Percentiles rank a stretch among this genome's conserved stretches.
Evolutionary conservation across 35 echinoderm and acorn worm genomes (phyloP).

Genomic region (Diadema setosum): DNA sequence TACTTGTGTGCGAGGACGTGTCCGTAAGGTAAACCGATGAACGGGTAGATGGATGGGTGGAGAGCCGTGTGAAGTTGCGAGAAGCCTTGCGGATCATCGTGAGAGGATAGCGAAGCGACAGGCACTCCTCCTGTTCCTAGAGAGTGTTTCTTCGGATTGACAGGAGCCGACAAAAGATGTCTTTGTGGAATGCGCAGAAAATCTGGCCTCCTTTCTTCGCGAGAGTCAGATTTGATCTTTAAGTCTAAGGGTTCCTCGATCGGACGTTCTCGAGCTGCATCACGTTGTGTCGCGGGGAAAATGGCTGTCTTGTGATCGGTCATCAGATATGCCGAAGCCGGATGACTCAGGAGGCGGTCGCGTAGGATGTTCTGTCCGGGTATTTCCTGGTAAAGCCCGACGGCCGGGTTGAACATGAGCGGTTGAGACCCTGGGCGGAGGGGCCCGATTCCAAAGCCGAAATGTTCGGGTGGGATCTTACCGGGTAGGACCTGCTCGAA

Average conservation of each 20-base stretch:
- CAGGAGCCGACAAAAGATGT: too few relatives aligned
- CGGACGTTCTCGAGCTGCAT: neutral
- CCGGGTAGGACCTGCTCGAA: slow-evolving; percentile 28
- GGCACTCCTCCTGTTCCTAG: neutral
- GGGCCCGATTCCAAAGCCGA: neutral
- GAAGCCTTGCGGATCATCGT: neutral
- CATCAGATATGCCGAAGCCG: neutral
- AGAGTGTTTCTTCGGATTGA: neutral
- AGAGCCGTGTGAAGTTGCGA: neutral
- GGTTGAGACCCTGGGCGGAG: neutral
- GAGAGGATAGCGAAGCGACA: neutral
- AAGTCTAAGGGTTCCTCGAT: slow-evolving; percentile 38
- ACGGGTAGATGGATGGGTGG: neutral
- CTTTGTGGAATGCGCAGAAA: too few relatives aligned
- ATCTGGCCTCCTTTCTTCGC: neutral
- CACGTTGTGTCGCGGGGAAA: neutral
- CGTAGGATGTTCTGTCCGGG: neutral
- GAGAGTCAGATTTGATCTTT: neutral
- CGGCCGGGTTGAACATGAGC: neutral
- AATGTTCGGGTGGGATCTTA: neutral
- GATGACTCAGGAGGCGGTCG: neutral
- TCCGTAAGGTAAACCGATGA: neutral
- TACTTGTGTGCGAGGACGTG: neutral
- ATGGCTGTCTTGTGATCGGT: neutral
- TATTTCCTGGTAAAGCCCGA: neutral